A percentile compares a stretch with the other conserved stretches of the same genome.
These are phyloP conservation scores for Penelope pileata DNA, from an alignment of 2,113 vertebrate genomes.

Conservation along the genomic window DNA sequence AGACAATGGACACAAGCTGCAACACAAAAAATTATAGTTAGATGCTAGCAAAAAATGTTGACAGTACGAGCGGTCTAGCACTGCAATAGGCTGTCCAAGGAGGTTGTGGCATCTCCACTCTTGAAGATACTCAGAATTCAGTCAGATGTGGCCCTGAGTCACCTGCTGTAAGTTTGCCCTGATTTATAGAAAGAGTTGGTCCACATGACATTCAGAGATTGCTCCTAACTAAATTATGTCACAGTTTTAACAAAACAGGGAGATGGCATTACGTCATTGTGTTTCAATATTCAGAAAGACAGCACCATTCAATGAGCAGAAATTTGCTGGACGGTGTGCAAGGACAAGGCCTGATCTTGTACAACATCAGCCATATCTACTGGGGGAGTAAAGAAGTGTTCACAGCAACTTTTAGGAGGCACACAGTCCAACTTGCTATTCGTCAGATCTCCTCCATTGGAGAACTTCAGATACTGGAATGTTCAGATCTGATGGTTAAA, in stretches of 20 bases:
- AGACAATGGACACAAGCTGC: not conserved
- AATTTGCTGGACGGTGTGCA: not conserved
- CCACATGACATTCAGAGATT: not conserved
- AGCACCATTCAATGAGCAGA: not conserved
- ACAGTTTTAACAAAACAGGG: not conserved
- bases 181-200: not conserved
- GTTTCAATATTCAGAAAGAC: not conserved
- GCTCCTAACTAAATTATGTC: not conserved
- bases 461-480: constrained; percentile 62
- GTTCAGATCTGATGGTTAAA: constrained; percentile 67
- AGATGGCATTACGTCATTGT: not conserved
- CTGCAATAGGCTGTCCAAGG: not conserved
- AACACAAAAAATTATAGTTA: not conserved
- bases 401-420: not conserved
- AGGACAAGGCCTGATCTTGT: not conserved
- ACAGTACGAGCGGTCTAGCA: not conserved
- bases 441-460: not conserved
- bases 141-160: not conserved
- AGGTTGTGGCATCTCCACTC: not conserved
- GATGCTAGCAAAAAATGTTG: not conserved
- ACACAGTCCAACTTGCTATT: not conserved
- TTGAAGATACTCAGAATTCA: not conserved
- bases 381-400: not conserved
- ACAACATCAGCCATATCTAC: not conserved
- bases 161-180: not conserved